phyloP scores from a whole-genome alignment of 2,113 vertebrate species.

The Paradoxurus hermaphroditus region DNA sequence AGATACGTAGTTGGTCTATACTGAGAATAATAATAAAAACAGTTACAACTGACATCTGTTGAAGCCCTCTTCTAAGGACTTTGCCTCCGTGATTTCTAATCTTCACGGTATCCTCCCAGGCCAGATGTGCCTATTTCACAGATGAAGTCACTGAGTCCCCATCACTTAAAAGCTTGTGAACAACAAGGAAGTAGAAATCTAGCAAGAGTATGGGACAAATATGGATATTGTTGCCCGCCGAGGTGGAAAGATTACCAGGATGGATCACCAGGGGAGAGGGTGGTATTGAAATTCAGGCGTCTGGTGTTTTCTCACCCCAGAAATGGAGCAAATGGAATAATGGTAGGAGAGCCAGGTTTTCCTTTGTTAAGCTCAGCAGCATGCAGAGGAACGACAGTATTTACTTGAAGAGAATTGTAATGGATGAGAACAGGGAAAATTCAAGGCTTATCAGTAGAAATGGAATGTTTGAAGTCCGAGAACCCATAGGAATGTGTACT shows the following conservation, averaged over 20 bases:
- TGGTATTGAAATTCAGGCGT: not conserved
- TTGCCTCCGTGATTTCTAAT: not conserved
- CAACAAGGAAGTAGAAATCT: not conserved
- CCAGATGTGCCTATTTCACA: not conserved
- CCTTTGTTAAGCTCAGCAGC: not conserved
- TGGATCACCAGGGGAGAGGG: not conserved
- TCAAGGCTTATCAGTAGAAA: not conserved
- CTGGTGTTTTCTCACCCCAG: not conserved
- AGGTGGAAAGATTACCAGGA: not conserved
- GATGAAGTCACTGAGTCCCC: not conserved
- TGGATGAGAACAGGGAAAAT: not conserved
- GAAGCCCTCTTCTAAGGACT: not conserved
- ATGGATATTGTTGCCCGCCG: not conserved
- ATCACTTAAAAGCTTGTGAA: not conserved
- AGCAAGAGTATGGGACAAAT: not conserved
- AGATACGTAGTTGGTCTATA: not conserved
- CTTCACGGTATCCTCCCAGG: not conserved
- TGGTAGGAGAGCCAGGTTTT: not conserved
- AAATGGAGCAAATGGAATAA: not conserved
- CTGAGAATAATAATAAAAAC: not conserved
- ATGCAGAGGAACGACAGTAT: not conserved
- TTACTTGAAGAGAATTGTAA: not conserved
- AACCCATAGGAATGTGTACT: not conserved
- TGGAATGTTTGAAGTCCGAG: constrained; percentile 26
- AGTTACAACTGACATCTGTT: not conserved